A percentile compares a stretch with the other conserved stretches of the same genome.
Evolutionary conservation across 1,140 invertebrate genomes (phyloP).

Genomic region (Orius insidiosus): DNA sequence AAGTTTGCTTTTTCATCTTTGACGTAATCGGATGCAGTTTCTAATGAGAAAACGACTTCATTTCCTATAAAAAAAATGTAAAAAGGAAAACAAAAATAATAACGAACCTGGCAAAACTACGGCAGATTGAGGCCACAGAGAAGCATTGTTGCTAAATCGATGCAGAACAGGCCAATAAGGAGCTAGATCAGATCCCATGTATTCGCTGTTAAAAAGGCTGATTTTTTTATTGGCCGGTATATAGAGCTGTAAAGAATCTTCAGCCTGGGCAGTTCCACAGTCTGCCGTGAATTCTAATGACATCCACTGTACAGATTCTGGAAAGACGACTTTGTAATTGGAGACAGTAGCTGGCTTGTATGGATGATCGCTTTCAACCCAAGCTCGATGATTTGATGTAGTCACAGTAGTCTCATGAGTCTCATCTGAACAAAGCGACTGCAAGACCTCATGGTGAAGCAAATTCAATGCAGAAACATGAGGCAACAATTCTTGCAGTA

Average conservation of each 20-base stretch:
- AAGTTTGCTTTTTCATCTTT: conserved; percentile 71
- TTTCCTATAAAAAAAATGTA: conserved; percentile 40
- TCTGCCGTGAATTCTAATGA: conserved; percentile 83
- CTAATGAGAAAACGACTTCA: conserved; percentile 84
- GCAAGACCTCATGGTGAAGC: conserved; percentile 26
- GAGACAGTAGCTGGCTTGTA: conserved; percentile 80
- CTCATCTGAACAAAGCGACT: conserved; percentile 12
- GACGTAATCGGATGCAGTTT: conserved; percentile 88
- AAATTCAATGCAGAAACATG: conserved; percentile 75
- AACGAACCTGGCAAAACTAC: conserved; percentile 62
- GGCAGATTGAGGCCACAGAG: conserved; percentile 74
- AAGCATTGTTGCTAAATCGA: conserved; percentile 45
- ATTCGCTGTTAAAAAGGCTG: not conserved
- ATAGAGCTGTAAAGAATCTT: conserved; percentile 80
- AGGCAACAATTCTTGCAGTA: conserved; percentile 80
- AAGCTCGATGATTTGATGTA: conserved; percentile 71
- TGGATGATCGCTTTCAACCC: conserved; percentile 92
- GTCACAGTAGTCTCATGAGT: conserved; percentile 27
- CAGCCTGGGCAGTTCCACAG: conserved; percentile 81
- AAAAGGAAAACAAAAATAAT: not conserved
- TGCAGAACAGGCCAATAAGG: conserved; percentile 54
- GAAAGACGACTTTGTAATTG: conserved; percentile 71
- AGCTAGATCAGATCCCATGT: conserved; percentile 7
- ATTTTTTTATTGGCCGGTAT: conserved; percentile 34
- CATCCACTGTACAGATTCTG: conserved; percentile 74